Evolutionary conservation across 2,888 invertebrate genomes (phyloP), one percentile per base, ranked within the genome.

Genomic region (Limnephilus marmoratus): DNA sequence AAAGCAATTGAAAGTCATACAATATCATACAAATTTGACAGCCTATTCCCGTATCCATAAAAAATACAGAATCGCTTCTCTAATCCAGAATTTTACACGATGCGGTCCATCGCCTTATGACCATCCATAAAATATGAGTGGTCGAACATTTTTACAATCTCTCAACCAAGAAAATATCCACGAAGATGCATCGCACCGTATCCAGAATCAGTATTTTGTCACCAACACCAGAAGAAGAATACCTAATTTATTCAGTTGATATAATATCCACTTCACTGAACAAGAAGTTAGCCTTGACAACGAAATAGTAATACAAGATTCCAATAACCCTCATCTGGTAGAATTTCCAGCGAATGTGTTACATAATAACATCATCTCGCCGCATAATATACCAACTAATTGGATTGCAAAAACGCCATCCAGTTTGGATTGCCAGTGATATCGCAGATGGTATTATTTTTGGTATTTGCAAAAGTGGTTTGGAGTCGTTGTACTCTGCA

Each of bases 301-400:
- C 29, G 87, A 68, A 87, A 87, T 87, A 87, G 3, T 34, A 53
- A 49, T 87, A 53, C 68, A 13, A 68, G n/a, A 68, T 68, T 41
- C 49, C 87, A 49, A 68, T 29, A 31, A 31, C 86, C 29, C 31
- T 45, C 86, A 24, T 29, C 45, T 88, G 37, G 34, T 68, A 41
- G 68, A 88, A 34, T 24, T 18, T 31, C 80, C 53, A 83, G 68
- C 80, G 15, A 29, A 80, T 31, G 85, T 91, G 80, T 80, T 85
- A 68, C 85, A 85, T 86, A 91, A 68, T 18, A 53, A 68, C 9
- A 68, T 68, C 80, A 68, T 80, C 85, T 85, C 31, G n/a, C 91
- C 85, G 80, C 41, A 85, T 86, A 91, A 91, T 91, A 91, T 86
- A 91, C 41, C 80, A n/a, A 34, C 90, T 90, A 90, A 90, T 90